Percentiles rank a stretch among this genome's conserved stretches.
These are phyloP conservation scores for Conops quadrifasciatus DNA, from an alignment of 2,888 invertebrate genomes.

Conservation along the genomic window DNA sequence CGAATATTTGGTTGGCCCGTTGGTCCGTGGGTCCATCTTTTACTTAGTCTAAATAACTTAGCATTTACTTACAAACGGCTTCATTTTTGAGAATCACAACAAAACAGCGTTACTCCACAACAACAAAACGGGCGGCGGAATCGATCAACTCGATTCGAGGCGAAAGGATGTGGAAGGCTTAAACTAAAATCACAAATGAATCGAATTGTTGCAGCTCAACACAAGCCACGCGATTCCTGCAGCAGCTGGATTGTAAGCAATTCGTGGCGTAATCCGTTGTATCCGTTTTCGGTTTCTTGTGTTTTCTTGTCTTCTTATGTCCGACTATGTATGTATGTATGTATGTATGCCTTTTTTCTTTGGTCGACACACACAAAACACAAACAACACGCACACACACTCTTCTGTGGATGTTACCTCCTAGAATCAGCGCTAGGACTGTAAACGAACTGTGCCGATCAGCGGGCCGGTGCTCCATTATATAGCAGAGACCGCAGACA, in stretches of 20 bases:
- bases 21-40: too few species aligned
- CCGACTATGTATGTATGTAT: not conserved
- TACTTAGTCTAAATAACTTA: not conserved
- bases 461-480: conserved; percentile 61
- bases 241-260: conserved; percentile 31
- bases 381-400: conserved; percentile 49
- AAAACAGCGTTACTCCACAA: conserved; percentile 33
- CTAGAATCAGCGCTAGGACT: conserved; percentile 67
- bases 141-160: not conserved
- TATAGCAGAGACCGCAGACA: conserved; percentile 54
- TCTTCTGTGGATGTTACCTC: conserved; percentile 59
- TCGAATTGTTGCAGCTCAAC: conserved; percentile 5
- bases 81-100: conserved; percentile 59
- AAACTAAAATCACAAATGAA: conserved; percentile 25
- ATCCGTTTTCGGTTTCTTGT: not conserved
- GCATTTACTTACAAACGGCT: conserved; percentile 62
- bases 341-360: not conserved
- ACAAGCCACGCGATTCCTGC: conserved; percentile 31
- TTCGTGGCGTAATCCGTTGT: not conserved
- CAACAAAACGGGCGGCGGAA: not conserved
- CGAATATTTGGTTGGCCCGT: too few species aligned
- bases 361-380: conserved; percentile 4
- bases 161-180: not conserved
- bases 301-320: not conserved
- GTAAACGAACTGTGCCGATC: conserved; percentile 66